Percentiles rank a stretch among this genome's conserved stretches.
Conservation (phyloP, 1,140 invertebrate species). For the Pogonognathellus flavescens region DNA sequence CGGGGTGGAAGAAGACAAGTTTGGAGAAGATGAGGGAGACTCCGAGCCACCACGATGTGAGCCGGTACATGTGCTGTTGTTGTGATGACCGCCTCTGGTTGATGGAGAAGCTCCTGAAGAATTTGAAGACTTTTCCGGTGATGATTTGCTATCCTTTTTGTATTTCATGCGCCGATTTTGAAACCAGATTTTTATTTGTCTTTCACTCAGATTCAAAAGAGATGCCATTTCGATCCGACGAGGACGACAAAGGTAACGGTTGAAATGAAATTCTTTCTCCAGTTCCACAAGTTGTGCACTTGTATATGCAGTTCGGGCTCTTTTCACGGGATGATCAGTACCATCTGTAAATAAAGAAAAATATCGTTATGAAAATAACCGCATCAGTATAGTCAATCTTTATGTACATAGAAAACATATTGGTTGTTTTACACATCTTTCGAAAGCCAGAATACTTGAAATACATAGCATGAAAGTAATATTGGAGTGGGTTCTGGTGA, state of each 20-base stretch:
- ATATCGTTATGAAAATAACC: no score
- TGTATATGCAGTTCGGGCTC: constrained; percentile 84
- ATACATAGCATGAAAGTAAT: neutral
- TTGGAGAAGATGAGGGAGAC: constrained; percentile 46
- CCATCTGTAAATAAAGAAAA: constrained; percentile 60
- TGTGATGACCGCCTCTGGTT: constrained; percentile 1
- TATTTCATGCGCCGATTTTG: constrained; percentile 78
- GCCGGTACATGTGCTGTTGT: constrained; percentile 36
- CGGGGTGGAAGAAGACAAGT: constrained; percentile 40
- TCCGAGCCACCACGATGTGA: constrained; percentile 45
- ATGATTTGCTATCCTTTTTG: constrained; percentile 70
- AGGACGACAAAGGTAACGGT: constrained; percentile 84
- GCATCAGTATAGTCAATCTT: no score
- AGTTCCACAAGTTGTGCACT: constrained; percentile 84
- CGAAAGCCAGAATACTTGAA: neutral
- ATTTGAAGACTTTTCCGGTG: constrained; percentile 19
- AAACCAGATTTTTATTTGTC: constrained; percentile 94
- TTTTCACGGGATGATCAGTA: constrained; percentile 70
- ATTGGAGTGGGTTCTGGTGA: neutral
- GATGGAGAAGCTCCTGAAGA: neutral
- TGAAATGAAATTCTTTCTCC: constrained; percentile 84
- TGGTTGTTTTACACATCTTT: neutral
- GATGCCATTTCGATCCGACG: constrained; percentile 84
- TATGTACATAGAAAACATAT: no score
- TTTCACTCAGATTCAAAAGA: constrained; percentile 80